A percentile compares a stretch with the other conserved stretches of the same genome.
Conservation (phyloP, 2,113 vertebrate genomes). For the Microtus pennsylvanicus region DNA sequence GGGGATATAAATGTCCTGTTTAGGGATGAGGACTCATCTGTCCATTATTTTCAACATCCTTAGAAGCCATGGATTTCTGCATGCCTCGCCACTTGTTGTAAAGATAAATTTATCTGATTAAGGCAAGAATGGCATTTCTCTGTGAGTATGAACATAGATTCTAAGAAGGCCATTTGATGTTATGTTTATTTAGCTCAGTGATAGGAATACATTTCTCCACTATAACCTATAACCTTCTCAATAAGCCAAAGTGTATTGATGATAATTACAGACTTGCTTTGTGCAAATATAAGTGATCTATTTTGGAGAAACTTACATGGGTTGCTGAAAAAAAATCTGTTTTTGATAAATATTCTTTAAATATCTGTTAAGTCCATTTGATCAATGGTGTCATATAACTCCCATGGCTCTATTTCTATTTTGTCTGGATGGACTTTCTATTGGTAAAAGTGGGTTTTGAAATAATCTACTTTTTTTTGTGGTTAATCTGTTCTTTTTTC, state of each 20-base stretch:
- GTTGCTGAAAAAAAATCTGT: background rate
- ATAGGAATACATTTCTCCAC: background rate
- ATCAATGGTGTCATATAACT: background rate
- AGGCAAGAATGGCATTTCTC: background rate
- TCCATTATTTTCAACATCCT: background rate
- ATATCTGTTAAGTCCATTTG: background rate
- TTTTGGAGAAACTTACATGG: background rate
- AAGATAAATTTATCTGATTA: background rate
- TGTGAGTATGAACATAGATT: background rate
- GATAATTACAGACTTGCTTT: background rate
- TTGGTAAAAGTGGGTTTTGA: background rate
- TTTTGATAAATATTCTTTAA: background rate
- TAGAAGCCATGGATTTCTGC: background rate
- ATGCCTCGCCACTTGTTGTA: too few species aligned
- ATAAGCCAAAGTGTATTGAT: background rate
- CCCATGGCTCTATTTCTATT: background rate
- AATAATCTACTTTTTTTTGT: background rate
- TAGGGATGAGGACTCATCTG: background rate
- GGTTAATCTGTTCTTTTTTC: background rate
- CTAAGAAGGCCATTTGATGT: background rate
- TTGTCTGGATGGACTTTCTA: background rate
- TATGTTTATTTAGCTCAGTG: background rate
- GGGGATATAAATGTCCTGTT: background rate
- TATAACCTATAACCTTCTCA: background rate
- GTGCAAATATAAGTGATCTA: background rate